Percentiles rank a stretch among this genome's conserved stretches.
Evolutionary conservation across 2,113 vertebrate genomes (phyloP).

Genomic region (Macrotus californicus): DNA sequence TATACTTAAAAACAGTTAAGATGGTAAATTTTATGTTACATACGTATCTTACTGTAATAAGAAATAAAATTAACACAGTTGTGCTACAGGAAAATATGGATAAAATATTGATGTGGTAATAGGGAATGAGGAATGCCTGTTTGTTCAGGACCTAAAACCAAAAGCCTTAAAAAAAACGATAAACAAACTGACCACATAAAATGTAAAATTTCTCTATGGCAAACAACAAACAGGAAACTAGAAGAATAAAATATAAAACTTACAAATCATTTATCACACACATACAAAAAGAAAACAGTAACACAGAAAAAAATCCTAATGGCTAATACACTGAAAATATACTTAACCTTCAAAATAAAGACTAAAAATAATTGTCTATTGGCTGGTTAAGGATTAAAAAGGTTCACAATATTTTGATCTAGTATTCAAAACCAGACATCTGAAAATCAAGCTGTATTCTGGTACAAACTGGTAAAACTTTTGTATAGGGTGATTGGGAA

Average conservation of each 20-base stretch:
- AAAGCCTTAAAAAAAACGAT: background rate
- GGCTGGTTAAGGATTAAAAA: background rate
- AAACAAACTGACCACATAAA: background rate
- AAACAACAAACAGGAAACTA: background rate
- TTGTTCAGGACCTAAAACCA: background rate
- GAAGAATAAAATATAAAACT: background rate
- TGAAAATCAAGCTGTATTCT: background rate
- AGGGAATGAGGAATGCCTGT: background rate
- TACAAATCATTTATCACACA: background rate
- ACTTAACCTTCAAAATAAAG: slow-evolving; percentile 13
- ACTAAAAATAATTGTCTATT: background rate
- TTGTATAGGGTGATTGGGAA: background rate
- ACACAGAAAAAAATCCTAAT: background rate
- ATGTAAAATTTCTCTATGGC: background rate
- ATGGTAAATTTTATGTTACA: background rate
- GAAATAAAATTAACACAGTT: background rate
- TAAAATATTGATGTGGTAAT: background rate
- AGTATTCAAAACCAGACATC: background rate
- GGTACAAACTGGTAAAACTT: background rate
- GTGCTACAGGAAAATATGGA: background rate
- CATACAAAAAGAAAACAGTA: background rate
- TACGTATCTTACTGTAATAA: background rate
- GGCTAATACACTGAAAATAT: background rate
- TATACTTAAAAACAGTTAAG: background rate
- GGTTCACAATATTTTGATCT: background rate